phyloP scores from a whole-genome alignment of 2,113 vertebrate genomes.

The Nycticorax nycticorax region DNA sequence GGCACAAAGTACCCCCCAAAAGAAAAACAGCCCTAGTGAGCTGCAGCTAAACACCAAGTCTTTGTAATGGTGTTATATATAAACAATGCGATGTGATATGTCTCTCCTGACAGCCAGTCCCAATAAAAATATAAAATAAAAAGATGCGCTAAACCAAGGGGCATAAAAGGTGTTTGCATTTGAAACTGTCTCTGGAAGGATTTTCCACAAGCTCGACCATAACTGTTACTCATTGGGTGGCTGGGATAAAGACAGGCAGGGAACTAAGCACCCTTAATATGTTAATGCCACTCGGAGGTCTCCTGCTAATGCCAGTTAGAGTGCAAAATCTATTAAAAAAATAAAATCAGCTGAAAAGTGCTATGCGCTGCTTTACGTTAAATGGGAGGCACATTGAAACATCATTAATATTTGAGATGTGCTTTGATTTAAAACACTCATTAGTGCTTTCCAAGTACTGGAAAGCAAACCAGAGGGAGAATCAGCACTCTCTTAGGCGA shows the following conservation, averaged over 20 bases:
- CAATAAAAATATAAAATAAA: constrained; percentile 60
- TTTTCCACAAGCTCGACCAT: constrained; percentile 1
- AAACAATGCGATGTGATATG: constrained; percentile 36
- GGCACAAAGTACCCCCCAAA: constrained; percentile 63
- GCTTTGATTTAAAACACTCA: constrained; percentile 63
- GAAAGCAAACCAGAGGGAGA: constrained; percentile 60
- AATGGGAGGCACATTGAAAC: constrained; percentile 38
- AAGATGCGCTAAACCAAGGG: constrained; percentile 18
- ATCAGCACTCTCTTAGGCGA: not conserved
- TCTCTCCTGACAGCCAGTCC: constrained; percentile 42
- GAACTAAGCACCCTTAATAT: constrained; percentile 5
- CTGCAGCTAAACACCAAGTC: constrained; percentile 45
- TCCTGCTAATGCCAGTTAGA: not conserved
- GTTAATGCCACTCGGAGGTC: not conserved
- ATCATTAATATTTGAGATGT: constrained; percentile 63
- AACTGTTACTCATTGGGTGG: constrained; percentile 14
- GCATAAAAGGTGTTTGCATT: constrained; percentile 24
- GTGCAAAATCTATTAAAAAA: not conserved
- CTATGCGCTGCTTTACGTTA: not conserved
- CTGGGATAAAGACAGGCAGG: constrained; percentile 15
- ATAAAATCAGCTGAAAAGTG: not conserved
- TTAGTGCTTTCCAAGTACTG: constrained; percentile 70
- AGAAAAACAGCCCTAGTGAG: constrained; percentile 62
- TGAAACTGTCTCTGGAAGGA: constrained; percentile 41
- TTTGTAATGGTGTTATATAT: constrained; percentile 23